Evolutionary conservation across 2,113 vertebrate genomes (phyloP).

Genomic region (Sinocyclocheilus maitianheensis): DNA sequence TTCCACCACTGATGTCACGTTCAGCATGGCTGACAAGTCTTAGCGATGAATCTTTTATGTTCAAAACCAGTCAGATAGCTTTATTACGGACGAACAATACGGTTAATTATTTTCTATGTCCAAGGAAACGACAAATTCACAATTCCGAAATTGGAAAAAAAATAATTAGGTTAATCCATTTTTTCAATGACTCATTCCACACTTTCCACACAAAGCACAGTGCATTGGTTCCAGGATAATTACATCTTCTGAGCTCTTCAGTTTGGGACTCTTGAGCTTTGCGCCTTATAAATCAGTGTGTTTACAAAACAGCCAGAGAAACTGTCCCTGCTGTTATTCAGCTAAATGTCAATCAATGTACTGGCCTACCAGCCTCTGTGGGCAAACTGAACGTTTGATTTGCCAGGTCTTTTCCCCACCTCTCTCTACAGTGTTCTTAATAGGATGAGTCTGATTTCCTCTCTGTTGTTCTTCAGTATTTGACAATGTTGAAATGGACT

Average conservation of each 20-base stretch:
- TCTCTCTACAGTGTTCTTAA: conserved; percentile 49
- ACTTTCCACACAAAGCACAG: conserved; percentile 43
- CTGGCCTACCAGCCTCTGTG: conserved; percentile 49
- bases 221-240: conserved; percentile 44
- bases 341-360: conserved; percentile 60
- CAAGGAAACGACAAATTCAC: conserved; percentile 24
- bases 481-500: conserved; percentile 43
- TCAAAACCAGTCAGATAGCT: conserved; percentile 39
- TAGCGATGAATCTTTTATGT: conserved; percentile 56
- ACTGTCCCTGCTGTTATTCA: conserved; percentile 52
- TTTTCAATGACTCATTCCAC: conserved; percentile 36
- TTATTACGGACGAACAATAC: conserved; percentile 31
- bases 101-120: conserved; percentile 29
- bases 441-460: conserved; percentile 45
- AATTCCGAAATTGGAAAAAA: conserved; percentile 12
- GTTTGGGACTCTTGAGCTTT: conserved; percentile 44
- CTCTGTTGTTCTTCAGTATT: conserved; percentile 49
- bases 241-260: conserved; percentile 37
- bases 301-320: conserved; percentile 56
- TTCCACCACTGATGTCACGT: conserved; percentile 55
- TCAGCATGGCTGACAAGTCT: conserved; percentile 48
- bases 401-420: conserved; percentile 41
- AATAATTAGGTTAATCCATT: conserved; percentile 25
- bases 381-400: conserved; percentile 49
- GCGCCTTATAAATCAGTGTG: conserved; percentile 57